Base-by-base conservation (phyloP, 2,113 vertebrate species). In the Neotoma lepida region DNA sequence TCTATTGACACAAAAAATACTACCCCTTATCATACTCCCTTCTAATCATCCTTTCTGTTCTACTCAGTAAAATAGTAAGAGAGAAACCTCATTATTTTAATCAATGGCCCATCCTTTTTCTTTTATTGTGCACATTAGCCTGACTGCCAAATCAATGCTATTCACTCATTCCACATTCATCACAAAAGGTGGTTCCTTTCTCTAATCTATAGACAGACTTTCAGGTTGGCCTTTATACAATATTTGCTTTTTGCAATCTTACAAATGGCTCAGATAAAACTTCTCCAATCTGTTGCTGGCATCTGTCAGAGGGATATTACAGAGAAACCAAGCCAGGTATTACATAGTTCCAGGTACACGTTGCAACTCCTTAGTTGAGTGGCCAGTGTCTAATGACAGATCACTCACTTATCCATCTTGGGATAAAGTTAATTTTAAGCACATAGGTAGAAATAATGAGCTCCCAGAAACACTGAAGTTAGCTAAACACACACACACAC, bases 1-100 rank as follows among this genome's bases (percentile, higher is more conserved):
- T 88, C 56, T 68, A 81, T 90, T 89, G 85, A 86, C n/a, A 86
- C 14, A 70, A 82, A 82, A 91, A 94, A 89, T 74, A 58, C 71
- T 82, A 35, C 0, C n/a, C 91, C 30, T 94, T 70, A 41, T 18
- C 9, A 44, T 22, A 56, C 8, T 94, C 4, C 35, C 30, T 93
- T 92, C 58, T 76, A 93, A 85, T 81, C 35, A 91, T 78, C 3
- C 4, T 64, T 89, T 93, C 20, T 20, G 46, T 88, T 90, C 51
- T 88, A 81, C 10, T 35, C 9, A 28, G 56, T 76, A 89, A 95
- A 93, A 87, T 44, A 28, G 68, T 76, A 17, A 85, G 44, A 92
- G 46, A 91, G 26, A 85, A 77, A 77, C 12, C 8, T 94, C 35
- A 33, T 51, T 51, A 51, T 71, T 58, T 17, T 89, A 70, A 92